Evolutionary conservation across 53 echinoderm and acorn worm species (phyloP).

Genomic region (Henricia sp.): DNA sequence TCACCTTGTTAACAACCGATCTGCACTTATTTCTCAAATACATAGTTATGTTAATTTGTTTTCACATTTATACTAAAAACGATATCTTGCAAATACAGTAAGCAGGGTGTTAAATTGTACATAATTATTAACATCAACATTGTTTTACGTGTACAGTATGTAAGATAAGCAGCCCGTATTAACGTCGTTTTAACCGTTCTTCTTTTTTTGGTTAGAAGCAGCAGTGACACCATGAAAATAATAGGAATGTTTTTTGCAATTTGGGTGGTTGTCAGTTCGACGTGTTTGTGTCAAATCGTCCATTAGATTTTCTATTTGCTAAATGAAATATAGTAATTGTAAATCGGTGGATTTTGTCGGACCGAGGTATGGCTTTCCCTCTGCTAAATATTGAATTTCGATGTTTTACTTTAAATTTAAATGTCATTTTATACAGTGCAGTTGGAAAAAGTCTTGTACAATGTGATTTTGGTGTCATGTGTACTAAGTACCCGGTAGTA

Average conservation of each 20-base stretch:
- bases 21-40: neutral
- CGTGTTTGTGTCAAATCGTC: conserved; percentile 23
- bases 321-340: neutral
- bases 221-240: conserved; percentile 22
- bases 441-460: neutral
- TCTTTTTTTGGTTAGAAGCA: conserved; percentile 58
- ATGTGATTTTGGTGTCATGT: conserved; percentile 39
- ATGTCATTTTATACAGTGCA: conserved; percentile 56
- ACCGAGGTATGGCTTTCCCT: neutral
- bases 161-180: conserved; percentile 54
- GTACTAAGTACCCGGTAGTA: conserved; percentile 9
- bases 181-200: conserved; percentile 24
- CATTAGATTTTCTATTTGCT: conserved; percentile 49
- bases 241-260: conserved; percentile 61
- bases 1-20: conserved; percentile 28
- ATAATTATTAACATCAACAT: conserved; percentile 28
- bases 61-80: conserved; percentile 55
- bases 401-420: conserved; percentile 52
- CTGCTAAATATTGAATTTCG: conserved; percentile 45
- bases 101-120: conserved; percentile 63
- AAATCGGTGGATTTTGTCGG: neutral
- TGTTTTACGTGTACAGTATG: conserved; percentile 62
- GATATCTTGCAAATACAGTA: conserved; percentile 37
- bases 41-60: conserved; percentile 31
- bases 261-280: conserved; percentile 51